Conservation (phyloP, 2,888 invertebrate genomes). For the Drosophila birchii region DNA sequence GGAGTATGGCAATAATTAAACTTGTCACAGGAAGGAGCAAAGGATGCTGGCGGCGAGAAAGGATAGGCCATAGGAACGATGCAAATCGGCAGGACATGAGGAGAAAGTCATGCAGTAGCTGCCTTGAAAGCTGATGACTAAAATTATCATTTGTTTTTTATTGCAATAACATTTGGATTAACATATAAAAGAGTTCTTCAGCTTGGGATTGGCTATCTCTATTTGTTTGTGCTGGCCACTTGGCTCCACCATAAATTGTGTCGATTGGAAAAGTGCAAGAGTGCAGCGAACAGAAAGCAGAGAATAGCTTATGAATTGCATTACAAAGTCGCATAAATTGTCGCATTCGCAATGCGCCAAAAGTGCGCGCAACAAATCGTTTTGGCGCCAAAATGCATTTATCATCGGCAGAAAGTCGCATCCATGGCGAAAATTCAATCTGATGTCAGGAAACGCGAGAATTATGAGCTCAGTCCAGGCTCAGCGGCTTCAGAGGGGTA, state of each 20-base stretch:
- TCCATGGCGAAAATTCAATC: constrained; percentile 70
- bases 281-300: constrained; percentile 37
- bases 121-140: background rate
- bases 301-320: constrained; percentile 77
- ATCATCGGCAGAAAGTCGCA: constrained; percentile 68
- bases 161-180: constrained; percentile 52
- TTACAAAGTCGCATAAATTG: constrained; percentile 80
- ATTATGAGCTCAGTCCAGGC: constrained; percentile 57
- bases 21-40: constrained; percentile 42
- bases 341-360: constrained; percentile 48
- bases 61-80: constrained; percentile 2
- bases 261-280: constrained; percentile 41
- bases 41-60: constrained; percentile 10
- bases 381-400: constrained; percentile 67
- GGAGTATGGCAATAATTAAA: constrained; percentile 67
- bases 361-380: constrained; percentile 77
- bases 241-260: constrained; percentile 69
- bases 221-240: constrained; percentile 64
- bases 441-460: constrained; percentile 56
- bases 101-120: background rate
- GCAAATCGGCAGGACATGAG: background rate
- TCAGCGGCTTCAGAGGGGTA: constrained; percentile 4
- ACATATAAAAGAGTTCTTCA: constrained; percentile 62
- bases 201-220: constrained; percentile 41
- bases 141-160: constrained; percentile 19